These are phyloP conservation scores for Telmatochromis sp. DNA, from an alignment of 2,113 vertebrate genomes.

Conservation along the genomic window DNA sequence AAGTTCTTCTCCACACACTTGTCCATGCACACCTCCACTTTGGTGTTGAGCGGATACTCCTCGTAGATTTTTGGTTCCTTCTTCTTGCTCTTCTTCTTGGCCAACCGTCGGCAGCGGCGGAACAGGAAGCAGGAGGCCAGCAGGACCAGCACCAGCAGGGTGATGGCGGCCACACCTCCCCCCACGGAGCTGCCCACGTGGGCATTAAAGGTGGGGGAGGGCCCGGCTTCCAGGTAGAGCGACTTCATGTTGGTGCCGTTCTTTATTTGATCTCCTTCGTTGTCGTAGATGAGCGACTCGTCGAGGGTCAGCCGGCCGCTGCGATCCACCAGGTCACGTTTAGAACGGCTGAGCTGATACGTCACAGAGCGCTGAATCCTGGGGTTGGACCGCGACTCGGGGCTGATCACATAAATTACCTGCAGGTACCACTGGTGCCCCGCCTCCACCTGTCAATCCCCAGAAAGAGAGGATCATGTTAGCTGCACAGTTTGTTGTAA, in stretches of 20 bases:
- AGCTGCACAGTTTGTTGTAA: fast-evolving
- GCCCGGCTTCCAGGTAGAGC: conserved; percentile 76
- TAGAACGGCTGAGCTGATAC: conserved; percentile 59
- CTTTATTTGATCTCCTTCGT: conserved; percentile 90
- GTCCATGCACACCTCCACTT: conserved; percentile 78
- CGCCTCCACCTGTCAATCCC: conserved; percentile 84
- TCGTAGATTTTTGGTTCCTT: conserved; percentile 31
- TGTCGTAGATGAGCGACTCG: conserved; percentile 91
- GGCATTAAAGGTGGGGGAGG: conserved; percentile 68
- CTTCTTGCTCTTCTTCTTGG: conserved; percentile 59
- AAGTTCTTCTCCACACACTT: conserved; percentile 72
- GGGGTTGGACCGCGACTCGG: conserved; percentile 77
- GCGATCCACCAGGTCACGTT: conserved; percentile 76
- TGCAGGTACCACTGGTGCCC: conserved; percentile 99
- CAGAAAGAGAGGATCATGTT: neutral
- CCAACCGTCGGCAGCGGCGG: conserved; percentile 68
- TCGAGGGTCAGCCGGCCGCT: conserved; percentile 72
- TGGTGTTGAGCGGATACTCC: conserved; percentile 88
- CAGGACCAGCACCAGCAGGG: conserved; percentile 78
- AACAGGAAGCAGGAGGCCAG: conserved; percentile 77
- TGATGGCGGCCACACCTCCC: conserved; percentile 75
- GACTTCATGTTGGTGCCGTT: conserved; percentile 99
- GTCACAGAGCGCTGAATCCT: conserved; percentile 83
- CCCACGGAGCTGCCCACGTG: conserved; percentile 81
- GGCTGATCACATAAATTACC: conserved; percentile 92